Evolutionary conservation across 2,113 vertebrate genomes (phyloP).

Genomic region (Pterocles gutturalis): DNA sequence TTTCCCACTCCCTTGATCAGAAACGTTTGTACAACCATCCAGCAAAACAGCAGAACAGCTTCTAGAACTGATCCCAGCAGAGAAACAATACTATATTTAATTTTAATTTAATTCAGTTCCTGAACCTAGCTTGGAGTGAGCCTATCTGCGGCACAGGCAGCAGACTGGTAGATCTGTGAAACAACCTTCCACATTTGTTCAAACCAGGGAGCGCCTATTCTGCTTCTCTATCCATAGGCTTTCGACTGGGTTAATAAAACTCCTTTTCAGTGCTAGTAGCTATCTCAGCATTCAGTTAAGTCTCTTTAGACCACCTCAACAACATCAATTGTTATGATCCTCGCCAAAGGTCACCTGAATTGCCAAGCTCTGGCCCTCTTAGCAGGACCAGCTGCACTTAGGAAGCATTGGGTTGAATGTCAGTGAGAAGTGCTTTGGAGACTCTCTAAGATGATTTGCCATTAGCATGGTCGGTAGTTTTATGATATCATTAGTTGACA

Average conservation of each 20-base stretch:
- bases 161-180: not conserved
- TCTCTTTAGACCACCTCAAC: not conserved
- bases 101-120: not conserved
- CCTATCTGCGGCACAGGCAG: not conserved
- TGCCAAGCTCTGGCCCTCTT: not conserved
- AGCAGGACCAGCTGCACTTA: not conserved
- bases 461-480: not conserved
- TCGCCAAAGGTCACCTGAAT: not conserved
- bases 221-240: not conserved
- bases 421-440: not conserved
- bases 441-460: not conserved
- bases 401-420: not conserved
- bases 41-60: not conserved
- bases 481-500: not conserved
- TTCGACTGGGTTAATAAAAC: not conserved
- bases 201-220: not conserved
- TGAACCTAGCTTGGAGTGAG: not conserved
- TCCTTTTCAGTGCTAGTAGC: not conserved
- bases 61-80: not conserved
- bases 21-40: not conserved
- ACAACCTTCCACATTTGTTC: not conserved
- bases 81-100: not conserved
- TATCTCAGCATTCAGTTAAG: not conserved
- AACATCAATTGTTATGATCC: not conserved
- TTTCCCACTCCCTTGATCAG: not conserved